These are phyloP conservation scores for Macroramphosus scolopax DNA, from an alignment of 2,797 vertebrate species.

Conservation along the genomic window DNA sequence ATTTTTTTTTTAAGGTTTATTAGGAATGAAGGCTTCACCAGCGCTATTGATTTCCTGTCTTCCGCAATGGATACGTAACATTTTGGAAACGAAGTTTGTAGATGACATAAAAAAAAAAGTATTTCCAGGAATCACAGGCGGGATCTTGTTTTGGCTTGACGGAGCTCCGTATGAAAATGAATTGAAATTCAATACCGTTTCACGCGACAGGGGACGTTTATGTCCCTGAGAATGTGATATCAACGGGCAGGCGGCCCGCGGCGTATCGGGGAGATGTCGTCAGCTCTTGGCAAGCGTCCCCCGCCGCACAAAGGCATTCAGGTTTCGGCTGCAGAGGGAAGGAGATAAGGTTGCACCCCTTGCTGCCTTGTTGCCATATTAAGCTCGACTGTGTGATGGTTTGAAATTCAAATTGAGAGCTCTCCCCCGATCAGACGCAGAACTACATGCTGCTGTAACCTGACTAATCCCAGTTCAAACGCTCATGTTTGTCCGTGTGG, in stretches of 20 bases:
- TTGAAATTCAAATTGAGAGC: slow-evolving; percentile 62
- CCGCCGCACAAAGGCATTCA: slow-evolving; percentile 29
- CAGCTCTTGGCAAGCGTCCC: slow-evolving; percentile 51
- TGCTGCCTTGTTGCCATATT: slow-evolving; percentile 33
- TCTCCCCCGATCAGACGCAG: slow-evolving; percentile 4
- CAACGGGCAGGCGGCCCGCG: slow-evolving; percentile 35
- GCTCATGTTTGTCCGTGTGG: slow-evolving; percentile 22
- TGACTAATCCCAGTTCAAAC: slow-evolving; percentile 23
- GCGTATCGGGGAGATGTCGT: slow-evolving; percentile 49
- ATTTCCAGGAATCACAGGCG: slow-evolving; percentile 20
- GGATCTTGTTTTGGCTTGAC: slow-evolving; percentile 43
- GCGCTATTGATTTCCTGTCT: slow-evolving; percentile 52
- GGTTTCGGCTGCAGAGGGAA: slow-evolving; percentile 38
- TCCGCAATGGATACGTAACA: slow-evolving; percentile 48
- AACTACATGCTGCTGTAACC: slow-evolving; percentile 8
- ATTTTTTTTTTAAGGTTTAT: slow-evolving; percentile 7
- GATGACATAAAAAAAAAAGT: slow-evolving; percentile 16
- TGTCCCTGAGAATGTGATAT: slow-evolving; percentile 45
- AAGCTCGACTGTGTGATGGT: slow-evolving; percentile 30
- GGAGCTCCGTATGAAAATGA: slow-evolving; percentile 29
- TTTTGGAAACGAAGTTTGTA: slow-evolving; percentile 40
- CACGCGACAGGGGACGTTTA: slow-evolving; percentile 22
- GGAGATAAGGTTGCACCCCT: slow-evolving; percentile 55
- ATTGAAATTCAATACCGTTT: slow-evolving; percentile 50
- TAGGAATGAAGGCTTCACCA: slow-evolving; percentile 30